These are phyloP conservation scores for Lithophane socia DNA, from an alignment of 2,888 invertebrate species.

Conservation along the genomic window DNA sequence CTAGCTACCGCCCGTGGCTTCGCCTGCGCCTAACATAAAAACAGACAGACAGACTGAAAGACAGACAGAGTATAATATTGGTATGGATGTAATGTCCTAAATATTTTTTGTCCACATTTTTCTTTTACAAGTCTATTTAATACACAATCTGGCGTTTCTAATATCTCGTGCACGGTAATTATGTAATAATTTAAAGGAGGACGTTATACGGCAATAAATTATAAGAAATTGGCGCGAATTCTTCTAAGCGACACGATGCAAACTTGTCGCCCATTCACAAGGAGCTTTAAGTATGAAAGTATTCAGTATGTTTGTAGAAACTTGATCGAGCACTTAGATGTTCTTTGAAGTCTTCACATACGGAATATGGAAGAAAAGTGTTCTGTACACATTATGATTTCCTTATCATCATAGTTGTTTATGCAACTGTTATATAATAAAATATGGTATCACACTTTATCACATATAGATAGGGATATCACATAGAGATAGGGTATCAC, in stretches of 20 bases:
- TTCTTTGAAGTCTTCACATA: not conserved
- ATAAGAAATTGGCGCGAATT: constrained; percentile 69
- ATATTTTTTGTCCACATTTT: not conserved
- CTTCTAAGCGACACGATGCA: constrained; percentile 49
- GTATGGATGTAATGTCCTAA: too few relatives aligned
- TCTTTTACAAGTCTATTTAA: constrained; percentile 9
- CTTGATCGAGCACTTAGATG: constrained; percentile 4
- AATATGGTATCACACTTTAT: too few relatives aligned
- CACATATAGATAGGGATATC: too few relatives aligned
- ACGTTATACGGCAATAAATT: constrained; percentile 69
- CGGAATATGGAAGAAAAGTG: not conserved
- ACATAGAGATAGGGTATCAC: too few relatives aligned
- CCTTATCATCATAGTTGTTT: too few relatives aligned
- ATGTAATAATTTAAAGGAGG: constrained; percentile 71
- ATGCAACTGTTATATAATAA: too few relatives aligned
- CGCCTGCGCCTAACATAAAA: too few relatives aligned
- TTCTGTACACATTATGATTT: not conserved
- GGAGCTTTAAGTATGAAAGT: constrained; percentile 22
- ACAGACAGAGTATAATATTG: too few relatives aligned
- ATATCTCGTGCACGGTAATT: constrained; percentile 67
- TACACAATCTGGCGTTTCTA: constrained; percentile 48
- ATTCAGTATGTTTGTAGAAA: constrained; percentile 25
- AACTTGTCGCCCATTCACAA: constrained; percentile 50
- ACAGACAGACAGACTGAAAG: too few relatives aligned
- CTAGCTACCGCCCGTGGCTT: too few relatives aligned